Base-by-base conservation (phyloP, 2,113 vertebrate genomes). In the Notothenia rossii region DNA sequence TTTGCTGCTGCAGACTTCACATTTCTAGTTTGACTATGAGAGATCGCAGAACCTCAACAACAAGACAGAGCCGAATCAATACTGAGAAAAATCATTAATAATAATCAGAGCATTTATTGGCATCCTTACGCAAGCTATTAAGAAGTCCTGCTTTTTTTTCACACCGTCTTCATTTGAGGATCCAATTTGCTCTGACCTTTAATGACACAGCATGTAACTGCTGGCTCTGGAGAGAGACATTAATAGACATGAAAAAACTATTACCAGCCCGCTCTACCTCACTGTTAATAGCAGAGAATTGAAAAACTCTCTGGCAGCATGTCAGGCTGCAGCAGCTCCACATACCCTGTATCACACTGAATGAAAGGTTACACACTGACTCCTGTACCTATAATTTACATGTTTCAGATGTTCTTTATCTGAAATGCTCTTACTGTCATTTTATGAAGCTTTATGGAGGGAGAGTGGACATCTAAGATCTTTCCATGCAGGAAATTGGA, bases 51-150 rank as follows among this genome's bases (percentile, higher is more conserved):
- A 80, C 78, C 29, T 80, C 72, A 69, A 88, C 79, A 90, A 89
- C 80, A 90, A 90, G 91, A 90, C 79, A 67, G 77, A 69, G 33
- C 58, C 56, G 51, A 89, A 94, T 94, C 94, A 77, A 93, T 94
- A 83, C 66, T 7, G 53, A 53, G 75, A 77, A 87, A 91, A 94
- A 91, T 92, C 92, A 89, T 92, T 94, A 93, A 93, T 92, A 93
- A 94, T 93, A 93, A 95, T 94, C 92, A 92, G 81, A 86, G 83
- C 80, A 73, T 84, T 93, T 94, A 94, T 94, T 92, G 93, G 87
- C 91, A 93, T 85, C 70, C 71, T 75, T 88, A 79, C 56, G 49
- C 66, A n/a, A 81, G 82, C 73, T 86, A 92, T 90, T 90, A 92
- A 84, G 79, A 84, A 88, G 70, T 77, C 67, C 78, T 69, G 78